Evolutionary conservation across 2,113 vertebrate genomes (phyloP), one percentile per base, ranked within the genome.

Genomic region (Talpa occidentalis): DNA sequence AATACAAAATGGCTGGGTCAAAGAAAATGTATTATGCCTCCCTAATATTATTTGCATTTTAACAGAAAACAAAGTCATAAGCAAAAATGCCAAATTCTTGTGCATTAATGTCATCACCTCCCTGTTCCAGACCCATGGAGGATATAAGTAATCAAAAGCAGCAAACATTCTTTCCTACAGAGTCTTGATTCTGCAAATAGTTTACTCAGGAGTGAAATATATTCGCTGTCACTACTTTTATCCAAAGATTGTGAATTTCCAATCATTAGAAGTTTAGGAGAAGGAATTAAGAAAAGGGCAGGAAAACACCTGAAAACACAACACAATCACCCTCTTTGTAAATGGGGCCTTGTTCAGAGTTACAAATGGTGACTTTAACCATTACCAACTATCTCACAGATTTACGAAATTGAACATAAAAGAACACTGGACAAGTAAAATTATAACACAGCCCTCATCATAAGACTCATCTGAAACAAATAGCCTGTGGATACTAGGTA

Each of bases 61-160:
- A 94, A 78, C 4, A 73, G 44, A 67, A 85, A 60, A 59, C 24
- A 85, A 56, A 84, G 22, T 76, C 35, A 26, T 85, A 78, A 77
- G 22, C 11, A 90, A 69, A 21, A 90, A 87, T 69, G 28, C 52
- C 10, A 95, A 85, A 81, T 88, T 9, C 28, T 24, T 88, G 42
- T 56, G 84, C 67, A 82, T 17, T 78, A 62, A 56, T 88, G 17
- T 40, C 35, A 87, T 78, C 35, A 47, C 40, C 87, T 90, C 44
- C 5, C 69, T 92, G 16, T 44, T 26, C 62, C 47, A 96, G 16
- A 35, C 16, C 35, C 72, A 47, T 60, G 47, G 15, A 95, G 73
- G n/a, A 90, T 72, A 77, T 64, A 89, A 92, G 12, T 77, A 81
- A 85, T 82, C 62, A 87, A 78, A 52, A 82, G 32, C 32, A 94